Base-by-base conservation (phyloP, 2,113 vertebrate species). In the Heliornis fulica region DNA sequence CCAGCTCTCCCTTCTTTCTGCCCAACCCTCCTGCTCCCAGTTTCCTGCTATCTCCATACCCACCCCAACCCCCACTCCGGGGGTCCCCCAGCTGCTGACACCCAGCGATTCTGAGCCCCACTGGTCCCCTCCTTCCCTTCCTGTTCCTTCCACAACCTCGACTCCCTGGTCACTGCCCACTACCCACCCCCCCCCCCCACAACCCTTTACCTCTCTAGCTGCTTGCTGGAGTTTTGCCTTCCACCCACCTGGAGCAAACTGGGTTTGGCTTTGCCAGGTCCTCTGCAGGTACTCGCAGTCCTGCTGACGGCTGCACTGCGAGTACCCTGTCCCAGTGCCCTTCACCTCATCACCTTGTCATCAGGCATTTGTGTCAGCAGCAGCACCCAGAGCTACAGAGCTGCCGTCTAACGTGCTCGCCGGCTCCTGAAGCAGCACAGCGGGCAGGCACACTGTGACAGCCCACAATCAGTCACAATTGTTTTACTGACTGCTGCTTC, bases 401-500 rank as follows among this genome's bases (percentile, higher is more conserved):
- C 66, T 57, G 69, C 21, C 3, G 1, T 29, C 40, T 13, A 9
- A 12, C 2, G 13, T 13, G 60, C 23, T 32, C 1, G 4, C 41
- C 10, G 3, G 15, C 41, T 88, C 64, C 46, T 4, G 1, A 22
- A 79, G 74, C 12, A 68, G 68, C 5, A 6, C 69, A 14, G 69
- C 3, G 1, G 66, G 46, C 70, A 1, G 66, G 46, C 70, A n/a
- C 16, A 1, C 43, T 13, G 6, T 48, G 59, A 45, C 68, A 56
- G 60, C 5, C 61, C n/a, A 31, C 89, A 65, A 14, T 71, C 28
- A 81, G 25, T 32, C 53, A 40, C 48, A 15, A 57, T 28, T 45
- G 57, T 48, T 87, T 65, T 26, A 54, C 91, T 16, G 43, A 34
- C 71, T 77, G 93, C 93, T 93, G 82, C 56, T 86, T 94, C 95